Base-by-base conservation (phyloP, 2,797 vertebrate genomes). In the Epinephelus awoara region DNA sequence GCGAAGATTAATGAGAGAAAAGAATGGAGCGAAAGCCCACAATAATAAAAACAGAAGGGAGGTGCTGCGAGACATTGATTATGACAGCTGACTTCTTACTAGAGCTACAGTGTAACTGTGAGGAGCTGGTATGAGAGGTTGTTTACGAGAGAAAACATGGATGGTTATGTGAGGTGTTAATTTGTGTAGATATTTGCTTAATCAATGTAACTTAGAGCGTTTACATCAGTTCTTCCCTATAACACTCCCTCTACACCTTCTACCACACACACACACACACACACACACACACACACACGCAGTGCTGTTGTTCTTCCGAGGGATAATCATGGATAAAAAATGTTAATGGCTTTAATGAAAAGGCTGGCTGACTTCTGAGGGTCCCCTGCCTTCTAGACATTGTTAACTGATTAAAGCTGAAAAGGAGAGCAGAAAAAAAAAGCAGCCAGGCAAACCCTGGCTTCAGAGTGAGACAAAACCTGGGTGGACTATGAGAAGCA, bases 321-420 rank as follows among this genome's bases (percentile, higher is more conserved):
- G 55, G 64, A 89, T 85, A 83, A 84, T 89, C 85, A 80, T 0
- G 14, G 75, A 78, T 76, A 79, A 88, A 91, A 90, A 88, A 90
- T 87, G 85, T 90, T 90, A 91, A 93, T 89, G 79, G 82, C 11
- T 75, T 75, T 91, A 92, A 93, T 88, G 87, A 91, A 83, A 75
- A 80, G 72, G 55, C 46, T 72, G 75, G 78, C 63, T 80, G 75
- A 82, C 84, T 85, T 82, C 49, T 83, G 81, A 85, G 54, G 72
- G 70, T 71, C 54, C 71, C 75, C 75, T 63, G 74, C 67, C 57
- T 75, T 18, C 55, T 3, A 47, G 55, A 75, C 72, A 67, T 21
- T 54, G 75, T 65, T 76, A 78, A 82, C 77, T 83, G 80, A 89
- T 90, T 87, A 77, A 76, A 85, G 71, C 21, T 75, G 71, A 91